Evolutionary conservation across 2,888 invertebrate genomes (phyloP).

Genomic region (Hermaeophaga mercurialis): DNA sequence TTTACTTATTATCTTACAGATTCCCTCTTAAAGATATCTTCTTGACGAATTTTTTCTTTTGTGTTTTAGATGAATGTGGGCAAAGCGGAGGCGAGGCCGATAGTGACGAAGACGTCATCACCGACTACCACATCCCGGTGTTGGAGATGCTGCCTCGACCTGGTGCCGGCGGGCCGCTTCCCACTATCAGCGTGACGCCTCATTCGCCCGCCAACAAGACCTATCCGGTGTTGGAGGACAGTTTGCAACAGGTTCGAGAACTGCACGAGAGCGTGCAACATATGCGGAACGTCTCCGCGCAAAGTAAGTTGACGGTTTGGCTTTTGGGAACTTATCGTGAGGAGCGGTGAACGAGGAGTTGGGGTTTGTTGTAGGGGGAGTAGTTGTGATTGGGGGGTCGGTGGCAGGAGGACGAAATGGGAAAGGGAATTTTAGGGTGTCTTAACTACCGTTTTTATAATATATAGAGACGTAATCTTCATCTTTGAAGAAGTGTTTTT

Average conservation of each 20-base stretch:
- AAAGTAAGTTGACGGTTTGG: conserved; percentile 49
- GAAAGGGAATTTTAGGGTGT: no score
- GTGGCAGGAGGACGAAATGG: not conserved
- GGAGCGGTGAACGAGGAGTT: no score
- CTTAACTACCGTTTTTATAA: no score
- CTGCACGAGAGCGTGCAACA: conserved; percentile 78
- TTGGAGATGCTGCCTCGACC: conserved; percentile 43
- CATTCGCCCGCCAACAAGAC: conserved; percentile 81
- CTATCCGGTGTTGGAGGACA: conserved; percentile 74
- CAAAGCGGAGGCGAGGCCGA: conserved; percentile 74
- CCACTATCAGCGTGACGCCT: conserved; percentile 86
- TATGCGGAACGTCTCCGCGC: conserved; percentile 70
- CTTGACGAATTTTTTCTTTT: not conserved
- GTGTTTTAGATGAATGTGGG: conserved; percentile 69
- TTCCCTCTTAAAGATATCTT: no score
- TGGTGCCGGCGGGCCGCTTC: conserved; percentile 61
- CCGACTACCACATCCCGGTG: conserved; percentile 66
- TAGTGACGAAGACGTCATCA: conserved; percentile 81
- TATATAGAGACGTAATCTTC: no score
- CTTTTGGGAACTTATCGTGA: no score
- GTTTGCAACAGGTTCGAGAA: conserved; percentile 71
- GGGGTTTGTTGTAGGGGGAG: no score
- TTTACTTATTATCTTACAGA: no score
- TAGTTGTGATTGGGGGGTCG: no score
- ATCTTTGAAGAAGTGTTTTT: no score